Base-by-base conservation (phyloP, 2,888 invertebrate species). In the Bombylius major region DNA sequence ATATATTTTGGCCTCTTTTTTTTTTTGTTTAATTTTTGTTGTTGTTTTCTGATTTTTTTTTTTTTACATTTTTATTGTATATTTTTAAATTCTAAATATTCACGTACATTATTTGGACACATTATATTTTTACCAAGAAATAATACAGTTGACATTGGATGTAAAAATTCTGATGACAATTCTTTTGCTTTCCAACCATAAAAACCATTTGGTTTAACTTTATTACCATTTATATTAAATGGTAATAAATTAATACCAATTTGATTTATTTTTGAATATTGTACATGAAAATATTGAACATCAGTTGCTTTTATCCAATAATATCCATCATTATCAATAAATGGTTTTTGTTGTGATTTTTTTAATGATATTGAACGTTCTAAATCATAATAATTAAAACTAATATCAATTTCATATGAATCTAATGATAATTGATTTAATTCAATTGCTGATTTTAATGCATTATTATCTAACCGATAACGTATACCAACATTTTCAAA, bases 391-490 rank as follows among this genome's bases (percentile, higher is more conserved):
- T 82, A 79, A 68, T 87, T 85, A 57, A 89, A 81, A 36, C 93
- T 94, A n/a, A 95, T 79, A 69, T 94, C 94, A 1, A 90, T 84
- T 68, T 93, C 90, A 68, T 89, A 88, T 62, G 89, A 90, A 87
- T 92, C 93, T 0, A 90, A 89, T 11, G 70, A 69, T 1, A 73
- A 58, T 36, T 67, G 68, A 62, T 73, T 80, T 68, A 76, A 80
- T 58, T 87, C 78, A 69, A 89, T 89, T 50, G 93, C 94, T 1
- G 92, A 91, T 6, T 92, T 76, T 31, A 95, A 72, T 11, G 90
- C 89, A 0, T 87, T 86, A 14, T 90, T 90, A 70, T 94, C 94
- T 34, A 94, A 76, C 93, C 93, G 94, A 69, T 87, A 91, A 3
- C 92, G 78, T 1, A 89, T 87, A 2, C 89, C 87, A n/a, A 84